Evolutionary conservation across 2,113 vertebrate genomes (phyloP), one percentile per base, ranked within the genome.

Genomic region (Hemicordylus capensis): DNA sequence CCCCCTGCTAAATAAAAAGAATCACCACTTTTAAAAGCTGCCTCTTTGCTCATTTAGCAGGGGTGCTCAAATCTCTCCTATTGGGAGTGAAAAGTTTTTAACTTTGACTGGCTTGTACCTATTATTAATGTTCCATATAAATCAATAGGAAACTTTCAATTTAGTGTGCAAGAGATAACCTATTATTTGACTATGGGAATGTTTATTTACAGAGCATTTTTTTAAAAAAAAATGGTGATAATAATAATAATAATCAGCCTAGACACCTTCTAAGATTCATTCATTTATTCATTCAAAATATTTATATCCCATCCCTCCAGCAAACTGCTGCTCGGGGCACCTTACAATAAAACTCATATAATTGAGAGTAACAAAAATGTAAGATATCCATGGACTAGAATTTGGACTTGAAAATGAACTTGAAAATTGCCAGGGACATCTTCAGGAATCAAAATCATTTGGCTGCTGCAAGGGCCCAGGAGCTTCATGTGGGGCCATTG

Each of bases 61-160:
- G 10, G 31, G 51, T 80, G 44, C 78, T 80, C 39, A 77, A 77
- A 77, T 58, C 11, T 31, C 26, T 74, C 72, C 44, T 80, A 48
- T 48, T 67, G 46, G 54, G 1, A 24, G 1, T n/a, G 15, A 37
- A 22, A 42, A 11, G 26, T 85, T 8, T 74, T 91, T 86, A 67
- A 67, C 42, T 34, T 26, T 54, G 64, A 31, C n/a, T 69, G 64
- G 48, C 54, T 54, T 80, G 19, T 80, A 46, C 3, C 48, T 67
- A 37, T 54, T 51, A 44, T 69, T 37, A 85, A 75, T n/a, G 15
- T 44, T 54, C n/a, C 89, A 89, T 88, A 88, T 64, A 6, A 9
- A 89, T 83, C 94, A 92, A 89, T 86, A 83, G 87, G 89, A 89
- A 76, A 5, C 74, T 92, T 83, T 31, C 4, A 59, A 90, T 90